These are phyloP conservation scores for Macroramphosus scolopax DNA, from an alignment of 2,797 vertebrate genomes.

Conservation along the genomic window DNA sequence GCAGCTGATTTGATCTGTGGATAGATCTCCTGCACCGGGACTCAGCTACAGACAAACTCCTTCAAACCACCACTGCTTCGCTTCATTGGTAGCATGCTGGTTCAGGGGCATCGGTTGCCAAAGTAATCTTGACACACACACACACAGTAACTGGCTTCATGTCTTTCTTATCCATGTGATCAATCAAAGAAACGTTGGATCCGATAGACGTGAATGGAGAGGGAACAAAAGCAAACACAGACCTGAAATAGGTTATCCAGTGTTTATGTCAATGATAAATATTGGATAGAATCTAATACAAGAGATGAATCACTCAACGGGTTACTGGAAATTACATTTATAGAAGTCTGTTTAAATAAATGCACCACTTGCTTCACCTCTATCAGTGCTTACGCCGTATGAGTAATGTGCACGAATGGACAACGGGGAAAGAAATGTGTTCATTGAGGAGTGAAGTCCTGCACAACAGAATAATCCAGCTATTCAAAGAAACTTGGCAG, in stretches of 20 bases:
- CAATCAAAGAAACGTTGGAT: slow-evolving; percentile 32
- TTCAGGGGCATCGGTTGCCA: slow-evolving; percentile 39
- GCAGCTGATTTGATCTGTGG: slow-evolving; percentile 24
- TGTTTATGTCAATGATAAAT: slow-evolving; percentile 18
- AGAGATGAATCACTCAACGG: slow-evolving; percentile 1
- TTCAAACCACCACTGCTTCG: too few relatives aligned
- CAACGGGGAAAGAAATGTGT: background rate
- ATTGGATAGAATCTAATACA: background rate
- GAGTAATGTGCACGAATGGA: slow-evolving; percentile 1
- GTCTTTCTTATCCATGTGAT: slow-evolving; percentile 27
- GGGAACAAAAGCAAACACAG: slow-evolving; percentile 11
- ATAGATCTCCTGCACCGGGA: slow-evolving; percentile 13
- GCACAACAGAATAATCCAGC: slow-evolving; percentile 9
- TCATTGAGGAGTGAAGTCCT: slow-evolving; percentile 6
- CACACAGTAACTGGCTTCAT: slow-evolving; percentile 20
- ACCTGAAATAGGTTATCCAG: slow-evolving; percentile 6
- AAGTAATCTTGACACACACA: slow-evolving; percentile 36
- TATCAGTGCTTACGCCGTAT: slow-evolving; percentile 1
- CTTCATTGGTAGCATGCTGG: slow-evolving; percentile 31
- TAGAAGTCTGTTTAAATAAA: slow-evolving; percentile 19
- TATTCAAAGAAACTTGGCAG: slow-evolving; percentile 23
- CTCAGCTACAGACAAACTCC: slow-evolving; percentile 29
- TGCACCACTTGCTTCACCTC: background rate
- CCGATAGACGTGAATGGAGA: slow-evolving; percentile 13
- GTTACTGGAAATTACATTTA: slow-evolving; percentile 13